Conservation (phyloP, 2,888 invertebrate genomes). For the Drosophila anceps region DNA sequence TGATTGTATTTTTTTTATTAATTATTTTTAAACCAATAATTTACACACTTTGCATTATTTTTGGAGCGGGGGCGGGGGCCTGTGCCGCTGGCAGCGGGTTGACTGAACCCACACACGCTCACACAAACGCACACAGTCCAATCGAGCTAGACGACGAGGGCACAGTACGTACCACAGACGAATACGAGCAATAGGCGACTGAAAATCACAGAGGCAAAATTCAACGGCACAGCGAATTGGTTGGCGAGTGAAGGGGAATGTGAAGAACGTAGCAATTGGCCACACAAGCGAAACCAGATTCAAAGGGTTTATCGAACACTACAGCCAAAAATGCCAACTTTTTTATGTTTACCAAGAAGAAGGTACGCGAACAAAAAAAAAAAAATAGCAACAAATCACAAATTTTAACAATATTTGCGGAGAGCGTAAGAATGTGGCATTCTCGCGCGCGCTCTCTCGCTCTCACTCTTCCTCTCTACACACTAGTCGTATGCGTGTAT, state of each 20-base stretch:
- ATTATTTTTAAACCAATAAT: slow-evolving; percentile 10
- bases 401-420: slow-evolving; percentile 38
- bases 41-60: slow-evolving; percentile 34
- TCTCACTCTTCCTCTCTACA: slow-evolving; percentile 13
- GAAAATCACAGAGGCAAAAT: slow-evolving; percentile 70
- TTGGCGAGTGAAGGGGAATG: slow-evolving; percentile 36
- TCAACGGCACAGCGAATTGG: slow-evolving; percentile 40
- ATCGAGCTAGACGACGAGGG: slow-evolving; percentile 34
- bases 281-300: slow-evolving; percentile 41
- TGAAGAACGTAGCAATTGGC: slow-evolving; percentile 42
- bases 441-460: slow-evolving; percentile 23
- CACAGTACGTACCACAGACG: slow-evolving; percentile 54
- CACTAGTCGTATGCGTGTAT: not conserved
- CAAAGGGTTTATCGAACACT: slow-evolving; percentile 28
- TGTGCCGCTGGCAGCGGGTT: slow-evolving; percentile 47
- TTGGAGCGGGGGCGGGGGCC: slow-evolving; percentile 44
- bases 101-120: slow-evolving; percentile 65
- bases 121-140: slow-evolving; percentile 24
- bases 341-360: slow-evolving; percentile 34
- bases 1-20: slow-evolving; percentile 3
- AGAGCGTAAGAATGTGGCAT: slow-evolving; percentile 40
- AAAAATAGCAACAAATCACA: slow-evolving; percentile 51
- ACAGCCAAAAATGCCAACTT: slow-evolving; percentile 26
- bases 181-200: slow-evolving; percentile 63
- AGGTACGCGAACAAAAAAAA: slow-evolving; percentile 30